These are phyloP conservation scores for Loris lydekkerianus DNA, from an alignment of 2,797 vertebrate species.

Conservation along the genomic window DNA sequence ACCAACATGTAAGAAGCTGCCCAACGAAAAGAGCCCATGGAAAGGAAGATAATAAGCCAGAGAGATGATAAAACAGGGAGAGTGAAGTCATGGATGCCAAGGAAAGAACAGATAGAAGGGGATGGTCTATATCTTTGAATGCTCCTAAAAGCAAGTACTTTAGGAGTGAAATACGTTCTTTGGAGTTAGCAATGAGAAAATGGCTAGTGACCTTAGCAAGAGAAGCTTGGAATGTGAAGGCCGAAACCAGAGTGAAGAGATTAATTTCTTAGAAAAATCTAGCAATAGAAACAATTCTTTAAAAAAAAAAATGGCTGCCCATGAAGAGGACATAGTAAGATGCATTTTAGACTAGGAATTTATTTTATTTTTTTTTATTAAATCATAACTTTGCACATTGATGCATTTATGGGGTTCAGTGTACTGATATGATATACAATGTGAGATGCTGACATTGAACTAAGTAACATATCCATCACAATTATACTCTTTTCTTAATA, in stretches of 20 bases:
- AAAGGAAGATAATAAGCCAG: not conserved
- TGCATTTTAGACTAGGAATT: not conserved
- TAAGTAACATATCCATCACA: too few relatives aligned
- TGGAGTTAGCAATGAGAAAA: constrained; percentile 35
- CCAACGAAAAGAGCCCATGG: not conserved
- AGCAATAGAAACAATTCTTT: not conserved
- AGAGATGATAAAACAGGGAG: not conserved
- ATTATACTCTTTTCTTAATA: too few relatives aligned
- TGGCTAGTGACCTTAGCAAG: not conserved
- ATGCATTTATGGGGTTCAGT: too few relatives aligned
- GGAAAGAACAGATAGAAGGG: not conserved
- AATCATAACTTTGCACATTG: too few relatives aligned
- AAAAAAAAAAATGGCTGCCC: not conserved
- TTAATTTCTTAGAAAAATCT: not conserved
- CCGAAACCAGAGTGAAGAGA: not conserved
- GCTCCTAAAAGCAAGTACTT: not conserved
- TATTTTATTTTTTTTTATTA: too few relatives aligned
- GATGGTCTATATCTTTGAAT: not conserved
- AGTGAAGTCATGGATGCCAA: not conserved
- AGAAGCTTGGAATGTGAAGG: not conserved
- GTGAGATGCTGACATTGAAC: too few relatives aligned
- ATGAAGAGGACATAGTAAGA: not conserved
- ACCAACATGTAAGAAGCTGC: not conserved
- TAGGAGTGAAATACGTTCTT: not conserved
- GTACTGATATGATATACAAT: too few relatives aligned